Evolutionary conservation across 2,888 invertebrate species (phyloP), one percentile per base, ranked within the genome.

Genomic region (Nudaria mundana): DNA sequence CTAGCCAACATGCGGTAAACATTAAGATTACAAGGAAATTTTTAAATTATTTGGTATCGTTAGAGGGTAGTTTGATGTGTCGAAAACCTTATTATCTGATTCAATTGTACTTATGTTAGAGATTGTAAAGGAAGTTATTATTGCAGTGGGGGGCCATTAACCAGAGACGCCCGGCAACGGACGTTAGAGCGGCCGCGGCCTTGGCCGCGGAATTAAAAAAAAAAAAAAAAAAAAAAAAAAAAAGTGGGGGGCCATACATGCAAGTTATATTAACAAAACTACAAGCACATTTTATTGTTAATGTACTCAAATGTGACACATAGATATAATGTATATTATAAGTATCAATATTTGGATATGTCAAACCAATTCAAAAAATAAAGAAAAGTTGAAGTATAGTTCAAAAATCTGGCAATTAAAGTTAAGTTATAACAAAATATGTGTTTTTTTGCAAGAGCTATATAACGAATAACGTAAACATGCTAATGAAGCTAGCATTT

Each of bases 131-230:
- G 45, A 48, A 59, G 55, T 55, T 71, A 71, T 76, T 65, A 76
- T 76, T 78, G 78, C 76, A 76, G 57, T 66, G 85, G 85, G 85
- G 85, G 83, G 86, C 83, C 86, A 85, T 76, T 65, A 67, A 61
- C n/a, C n/a, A n/a, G n/a, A n/a, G n/a, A n/a, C n/a, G n/a, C n/a
- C n/a, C n/a, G n/a, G n/a, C n/a, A n/a, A n/a, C n/a, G n/a, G n/a
- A n/a, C n/a, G n/a, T n/a, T n/a, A n/a, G n/a, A n/a, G n/a, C n/a
- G n/a, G n/a, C n/a, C n/a, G n/a, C n/a, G n/a, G n/a, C n/a, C n/a
- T n/a, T n/a, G n/a, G n/a, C n/a, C n/a, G n/a, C n/a, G n/a, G n/a
- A n/a, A n/a, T n/a, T n/a, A n/a, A n/a, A n/a, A n/a, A n/a, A n/a
- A n/a, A n/a, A n/a, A n/a, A n/a, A n/a, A n/a, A n/a, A n/a, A n/a